These are phyloP conservation scores for Amblyjoppa fuscipennis DNA, from an alignment of 2,888 invertebrate species.

Conservation along the genomic window DNA sequence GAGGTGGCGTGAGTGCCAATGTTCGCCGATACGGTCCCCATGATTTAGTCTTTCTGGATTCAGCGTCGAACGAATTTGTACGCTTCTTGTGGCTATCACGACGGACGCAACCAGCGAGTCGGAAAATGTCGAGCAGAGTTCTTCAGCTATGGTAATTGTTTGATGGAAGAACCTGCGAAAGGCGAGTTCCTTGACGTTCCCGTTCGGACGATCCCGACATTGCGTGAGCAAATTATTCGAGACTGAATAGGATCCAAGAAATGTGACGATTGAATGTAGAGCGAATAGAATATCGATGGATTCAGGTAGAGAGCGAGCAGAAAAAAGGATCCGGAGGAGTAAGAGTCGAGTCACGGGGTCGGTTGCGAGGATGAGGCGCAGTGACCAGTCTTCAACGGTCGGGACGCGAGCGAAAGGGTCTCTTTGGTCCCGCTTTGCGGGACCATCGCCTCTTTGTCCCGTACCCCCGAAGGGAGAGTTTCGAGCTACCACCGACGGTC, in stretches of 20 bases:
- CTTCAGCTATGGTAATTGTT: background rate
- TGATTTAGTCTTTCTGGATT: slow-evolving; percentile 46
- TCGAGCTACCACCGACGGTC: slow-evolving; percentile 74
- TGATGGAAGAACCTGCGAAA: background rate
- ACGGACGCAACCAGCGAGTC: background rate
- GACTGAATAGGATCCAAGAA: background rate
- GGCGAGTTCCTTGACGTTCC: background rate
- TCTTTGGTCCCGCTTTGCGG: slow-evolving; percentile 28
- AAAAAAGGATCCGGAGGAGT: slow-evolving; percentile 1
- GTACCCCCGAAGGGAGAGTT: slow-evolving; percentile 71
- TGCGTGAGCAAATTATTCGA: background rate
- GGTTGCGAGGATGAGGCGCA: slow-evolving; percentile 15
- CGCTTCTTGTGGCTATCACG: background rate
- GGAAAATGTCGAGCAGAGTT: background rate
- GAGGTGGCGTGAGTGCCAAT: background rate
- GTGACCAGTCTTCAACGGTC: slow-evolving; percentile 31
- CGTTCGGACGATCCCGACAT: background rate
- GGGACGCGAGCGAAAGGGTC: slow-evolving; percentile 37
- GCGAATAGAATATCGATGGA: slow-evolving; percentile 10
- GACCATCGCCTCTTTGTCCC: slow-evolving; percentile 65
- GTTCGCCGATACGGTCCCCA: background rate
- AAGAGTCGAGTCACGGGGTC: slow-evolving; percentile 1
- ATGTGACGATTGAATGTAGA: background rate
- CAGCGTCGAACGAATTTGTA: slow-evolving; percentile 57
- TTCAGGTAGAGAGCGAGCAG: background rate